A percentile compares a stretch with the other conserved stretches of the same genome.
Evolutionary conservation across 2,797 vertebrate species (phyloP).

Genomic region (Acanthis flammea): DNA sequence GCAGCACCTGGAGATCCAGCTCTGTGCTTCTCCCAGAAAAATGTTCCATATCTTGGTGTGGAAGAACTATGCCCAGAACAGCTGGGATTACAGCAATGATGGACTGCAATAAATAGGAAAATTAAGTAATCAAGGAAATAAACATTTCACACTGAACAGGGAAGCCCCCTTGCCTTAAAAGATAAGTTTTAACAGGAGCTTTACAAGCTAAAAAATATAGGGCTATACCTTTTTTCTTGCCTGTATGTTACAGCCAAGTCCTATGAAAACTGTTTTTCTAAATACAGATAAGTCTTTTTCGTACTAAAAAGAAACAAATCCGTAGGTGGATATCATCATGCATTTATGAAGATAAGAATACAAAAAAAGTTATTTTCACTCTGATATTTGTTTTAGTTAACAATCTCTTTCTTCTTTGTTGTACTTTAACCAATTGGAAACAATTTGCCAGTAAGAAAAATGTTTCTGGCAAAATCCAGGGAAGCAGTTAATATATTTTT

Average conservation of each 20-base stretch:
- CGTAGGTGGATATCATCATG: rapidly evolving
- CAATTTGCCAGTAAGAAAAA: neutral
- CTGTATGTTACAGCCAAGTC: neutral
- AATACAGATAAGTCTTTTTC: neutral
- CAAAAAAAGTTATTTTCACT: neutral
- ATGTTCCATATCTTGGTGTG: neutral
- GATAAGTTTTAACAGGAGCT: neutral
- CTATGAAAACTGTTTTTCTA: neutral
- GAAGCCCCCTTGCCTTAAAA: neutral
- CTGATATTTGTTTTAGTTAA: neutral
- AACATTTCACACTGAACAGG: neutral
- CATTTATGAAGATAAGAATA: neutral
- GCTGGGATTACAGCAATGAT: neutral
- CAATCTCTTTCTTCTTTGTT: neutral
- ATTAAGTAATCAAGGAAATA: neutral
- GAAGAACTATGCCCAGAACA: neutral
- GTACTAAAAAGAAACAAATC: neutral
- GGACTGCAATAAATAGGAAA: neutral
- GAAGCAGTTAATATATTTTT: neutral
- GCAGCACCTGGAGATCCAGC: neutral
- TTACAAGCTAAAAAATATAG: neutral
- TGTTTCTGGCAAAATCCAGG: neutral
- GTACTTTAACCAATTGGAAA: neutral
- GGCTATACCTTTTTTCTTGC: neutral
- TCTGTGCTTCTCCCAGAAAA: neutral